Conservation (phyloP, 2,888 invertebrate species). For the Tinea trinotella region DNA sequence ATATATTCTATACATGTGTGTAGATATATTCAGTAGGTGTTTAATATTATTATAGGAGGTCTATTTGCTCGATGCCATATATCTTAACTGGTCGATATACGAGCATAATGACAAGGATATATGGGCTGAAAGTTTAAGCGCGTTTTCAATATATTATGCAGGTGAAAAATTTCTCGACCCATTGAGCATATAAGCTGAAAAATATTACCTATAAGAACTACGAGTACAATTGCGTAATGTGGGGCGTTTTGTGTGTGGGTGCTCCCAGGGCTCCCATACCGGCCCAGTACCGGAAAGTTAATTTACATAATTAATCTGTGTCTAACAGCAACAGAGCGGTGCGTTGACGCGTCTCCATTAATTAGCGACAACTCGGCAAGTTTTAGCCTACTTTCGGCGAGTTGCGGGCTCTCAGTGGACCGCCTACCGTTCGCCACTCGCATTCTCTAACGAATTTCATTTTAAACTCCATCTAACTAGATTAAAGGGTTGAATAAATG, state of each 20-base stretch:
- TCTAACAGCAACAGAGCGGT: conserved; percentile 26
- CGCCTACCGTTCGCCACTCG: conserved; percentile 16
- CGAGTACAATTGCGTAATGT: not conserved
- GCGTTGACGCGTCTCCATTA: conserved; percentile 38
- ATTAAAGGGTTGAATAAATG: conserved; percentile 20
- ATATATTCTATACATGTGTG: too few species aligned
- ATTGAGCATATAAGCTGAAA: not conserved
- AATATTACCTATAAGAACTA: not conserved
- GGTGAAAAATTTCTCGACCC: conserved; percentile 6
- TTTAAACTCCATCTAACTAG: conserved; percentile 19
- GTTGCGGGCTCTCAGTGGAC: conserved; percentile 9
- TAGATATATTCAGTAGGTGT: too few species aligned
- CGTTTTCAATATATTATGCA: not conserved
- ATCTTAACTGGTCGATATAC: not conserved
- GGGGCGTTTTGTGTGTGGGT: not conserved
- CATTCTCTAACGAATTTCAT: conserved; percentile 20
- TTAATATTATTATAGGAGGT: not conserved
- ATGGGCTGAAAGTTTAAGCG: not conserved
- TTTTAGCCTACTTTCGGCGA: conserved; percentile 26
- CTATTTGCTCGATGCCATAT: not conserved
- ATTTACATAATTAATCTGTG: conserved; percentile 57
- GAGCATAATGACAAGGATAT: not conserved
- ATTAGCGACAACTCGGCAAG: conserved; percentile 33
- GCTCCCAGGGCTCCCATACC: not conserved
- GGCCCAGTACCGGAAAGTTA: conserved; percentile 27